A percentile compares a stretch with the other conserved stretches of the same genome.
Evolutionary conservation across 1,140 invertebrate species (phyloP).

Genomic region (Paralvinella palmiformis): DNA sequence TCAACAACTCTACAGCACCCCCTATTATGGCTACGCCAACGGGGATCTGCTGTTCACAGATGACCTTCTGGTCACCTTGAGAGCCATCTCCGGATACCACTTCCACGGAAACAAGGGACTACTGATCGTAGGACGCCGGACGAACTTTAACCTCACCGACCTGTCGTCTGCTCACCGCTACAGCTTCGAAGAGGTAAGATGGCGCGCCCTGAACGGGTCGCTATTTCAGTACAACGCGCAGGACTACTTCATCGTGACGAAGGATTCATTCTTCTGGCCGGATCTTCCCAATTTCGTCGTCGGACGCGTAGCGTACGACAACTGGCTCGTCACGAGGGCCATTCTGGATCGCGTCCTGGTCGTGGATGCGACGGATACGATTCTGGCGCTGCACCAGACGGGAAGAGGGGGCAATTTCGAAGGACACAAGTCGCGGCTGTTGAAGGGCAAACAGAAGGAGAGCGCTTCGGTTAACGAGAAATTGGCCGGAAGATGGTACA

Average conservation of each 20-base stretch:
- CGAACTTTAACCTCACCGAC: background rate
- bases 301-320: slow-evolving; percentile 14
- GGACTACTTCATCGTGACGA: slow-evolving; percentile 17
- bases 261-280: slow-evolving; percentile 8
- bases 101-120: background rate
- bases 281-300: slow-evolving; percentile 13
- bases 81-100: background rate
- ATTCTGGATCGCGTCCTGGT: background rate
- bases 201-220: background rate
- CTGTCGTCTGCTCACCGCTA: background rate
- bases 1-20: background rate
- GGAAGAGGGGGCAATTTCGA: slow-evolving; percentile 5
- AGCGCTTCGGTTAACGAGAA: no score
- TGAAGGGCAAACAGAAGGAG: no score
- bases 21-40: slow-evolving; percentile 15
- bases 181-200: background rate
- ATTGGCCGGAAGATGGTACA: no score
- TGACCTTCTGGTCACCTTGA: background rate
- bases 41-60: slow-evolving; percentile 9
- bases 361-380: slow-evolving; percentile 10
- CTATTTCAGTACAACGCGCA: background rate
- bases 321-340: slow-evolving; percentile 9
- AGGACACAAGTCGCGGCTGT: no score
- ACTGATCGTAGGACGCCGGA: slow-evolving; percentile 3
- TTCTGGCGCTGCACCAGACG: slow-evolving; percentile 11